These are phyloP conservation scores for Caenorhabditis japonica DNA, from an alignment of 2,888 invertebrate genomes.

Conservation along the genomic window DNA sequence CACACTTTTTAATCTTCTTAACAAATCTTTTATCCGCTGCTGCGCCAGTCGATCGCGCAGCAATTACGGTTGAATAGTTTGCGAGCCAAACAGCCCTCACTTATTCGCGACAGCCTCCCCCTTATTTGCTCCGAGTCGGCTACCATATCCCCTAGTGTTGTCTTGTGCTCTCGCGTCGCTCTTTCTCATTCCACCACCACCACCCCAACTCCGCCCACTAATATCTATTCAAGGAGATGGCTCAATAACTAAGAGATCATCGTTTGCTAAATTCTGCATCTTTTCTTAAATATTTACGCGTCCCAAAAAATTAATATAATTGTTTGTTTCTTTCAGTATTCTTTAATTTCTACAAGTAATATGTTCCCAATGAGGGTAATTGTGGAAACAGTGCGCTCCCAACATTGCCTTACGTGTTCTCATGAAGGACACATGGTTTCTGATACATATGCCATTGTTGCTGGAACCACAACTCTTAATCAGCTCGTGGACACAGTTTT, in stretches of 20 bases:
- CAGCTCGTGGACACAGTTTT: constrained; percentile 88
- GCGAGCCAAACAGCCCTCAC: constrained; percentile 22
- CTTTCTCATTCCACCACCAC: constrained; percentile 2
- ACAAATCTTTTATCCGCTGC: constrained; percentile 36
- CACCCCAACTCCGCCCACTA: constrained; percentile 24
- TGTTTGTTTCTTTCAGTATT: neutral
- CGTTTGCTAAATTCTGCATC: constrained; percentile 8
- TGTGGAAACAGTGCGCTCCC: constrained; percentile 82
- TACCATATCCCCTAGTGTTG: constrained; percentile 39
- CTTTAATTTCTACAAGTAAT: neutral
- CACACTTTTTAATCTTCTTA: constrained; percentile 49
- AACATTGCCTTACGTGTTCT: constrained; percentile 75
- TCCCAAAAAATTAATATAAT: neutral
- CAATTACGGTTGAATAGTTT: constrained; percentile 50
- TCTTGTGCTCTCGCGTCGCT: constrained; percentile 12
- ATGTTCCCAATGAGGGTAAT: constrained; percentile 90
- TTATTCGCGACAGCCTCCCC: constrained; percentile 10
- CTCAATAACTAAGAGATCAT: neutral
- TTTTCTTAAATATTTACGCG: neutral
- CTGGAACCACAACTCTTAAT: constrained; percentile 79
- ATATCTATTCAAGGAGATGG: constrained; percentile 28
- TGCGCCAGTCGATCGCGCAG: neutral
- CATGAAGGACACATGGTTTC: constrained; percentile 76
- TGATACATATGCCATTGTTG: constrained; percentile 96
- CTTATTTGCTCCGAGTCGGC: constrained; percentile 42